These are phyloP conservation scores for Altica lythri DNA, from an alignment of 2,888 invertebrate species.

Conservation along the genomic window DNA sequence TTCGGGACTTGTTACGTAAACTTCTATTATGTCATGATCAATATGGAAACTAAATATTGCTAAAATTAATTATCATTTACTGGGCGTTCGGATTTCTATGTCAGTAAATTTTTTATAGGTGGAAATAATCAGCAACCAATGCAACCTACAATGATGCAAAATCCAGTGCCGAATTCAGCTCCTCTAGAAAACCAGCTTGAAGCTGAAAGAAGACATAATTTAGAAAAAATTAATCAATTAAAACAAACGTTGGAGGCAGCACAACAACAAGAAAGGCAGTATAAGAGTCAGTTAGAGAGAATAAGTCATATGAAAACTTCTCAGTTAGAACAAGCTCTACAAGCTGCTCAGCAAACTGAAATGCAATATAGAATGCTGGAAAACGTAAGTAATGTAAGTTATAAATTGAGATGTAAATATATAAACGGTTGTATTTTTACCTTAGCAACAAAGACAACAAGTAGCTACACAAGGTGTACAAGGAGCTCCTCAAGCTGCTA, in stretches of 20 bases:
- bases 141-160: conserved; percentile 50
- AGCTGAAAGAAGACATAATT: conserved; percentile 76
- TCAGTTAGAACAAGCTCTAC: conserved; percentile 68
- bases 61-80: too few relatives aligned
- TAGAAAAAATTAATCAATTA: conserved; percentile 76
- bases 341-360: conserved; percentile 79
- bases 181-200: conserved; percentile 65
- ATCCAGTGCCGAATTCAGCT: conserved; percentile 43
- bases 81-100: too few relatives aligned
- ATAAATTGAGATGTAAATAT: too few relatives aligned
- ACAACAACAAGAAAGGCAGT: conserved; percentile 78
- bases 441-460: conserved; percentile 54
- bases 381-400: conserved; percentile 37
- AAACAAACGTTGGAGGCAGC: conserved; percentile 80
- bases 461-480: conserved; percentile 50
- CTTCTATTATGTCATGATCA: too few relatives aligned
- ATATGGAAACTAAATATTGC: too few relatives aligned
- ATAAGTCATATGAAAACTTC: conserved; percentile 66
- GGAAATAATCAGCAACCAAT: conserved; percentile 39
- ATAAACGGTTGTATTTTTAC: too few relatives aligned
- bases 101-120: not conserved
- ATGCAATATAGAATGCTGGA: conserved; percentile 78
- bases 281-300: conserved; percentile 76
- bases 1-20: too few relatives aligned
- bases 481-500: conserved; percentile 41